Conservation (phyloP, 1,140 invertebrate species). For the Vollenhovia emeryi region DNA sequence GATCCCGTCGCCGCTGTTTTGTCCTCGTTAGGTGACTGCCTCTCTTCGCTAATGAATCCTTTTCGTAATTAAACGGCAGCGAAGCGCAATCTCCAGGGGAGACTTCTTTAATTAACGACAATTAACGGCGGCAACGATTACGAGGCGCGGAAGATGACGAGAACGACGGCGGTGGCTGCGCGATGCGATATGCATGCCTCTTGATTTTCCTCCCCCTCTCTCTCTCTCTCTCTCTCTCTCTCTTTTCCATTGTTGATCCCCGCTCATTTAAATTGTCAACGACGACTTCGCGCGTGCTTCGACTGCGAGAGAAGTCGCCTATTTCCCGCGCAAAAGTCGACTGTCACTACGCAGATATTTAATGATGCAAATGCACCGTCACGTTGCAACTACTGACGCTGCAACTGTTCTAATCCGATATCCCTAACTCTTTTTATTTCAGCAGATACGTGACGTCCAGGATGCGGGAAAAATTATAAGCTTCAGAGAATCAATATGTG, state of each 20-base stretch:
- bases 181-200: constrained; percentile 36
- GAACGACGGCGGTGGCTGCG: constrained; percentile 32
- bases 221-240: neutral
- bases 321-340: constrained; percentile 41
- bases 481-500: constrained; percentile 7
- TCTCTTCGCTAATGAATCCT: constrained; percentile 73
- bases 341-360: constrained; percentile 34
- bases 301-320: constrained; percentile 18
- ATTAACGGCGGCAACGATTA: constrained; percentile 69
- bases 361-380: constrained; percentile 46
- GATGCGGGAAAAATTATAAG: neutral
- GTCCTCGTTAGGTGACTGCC: constrained; percentile 58
- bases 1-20: constrained; percentile 59
- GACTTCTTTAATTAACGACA: constrained; percentile 72
- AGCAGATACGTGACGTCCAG: constrained; percentile 1
- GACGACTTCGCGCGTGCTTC: constrained; percentile 37
- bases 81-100: constrained; percentile 59
- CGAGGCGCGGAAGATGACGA: constrained; percentile 57
- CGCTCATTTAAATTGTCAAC: constrained; percentile 53
- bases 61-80: constrained; percentile 72
- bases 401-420: constrained; percentile 20
- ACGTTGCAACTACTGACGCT: constrained; percentile 26
- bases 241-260: constrained; percentile 3
- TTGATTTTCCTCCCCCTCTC: neutral
- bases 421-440: constrained; percentile 40